phyloP scores from a whole-genome alignment of 2,888 invertebrate species.

The Formica aserva region DNA sequence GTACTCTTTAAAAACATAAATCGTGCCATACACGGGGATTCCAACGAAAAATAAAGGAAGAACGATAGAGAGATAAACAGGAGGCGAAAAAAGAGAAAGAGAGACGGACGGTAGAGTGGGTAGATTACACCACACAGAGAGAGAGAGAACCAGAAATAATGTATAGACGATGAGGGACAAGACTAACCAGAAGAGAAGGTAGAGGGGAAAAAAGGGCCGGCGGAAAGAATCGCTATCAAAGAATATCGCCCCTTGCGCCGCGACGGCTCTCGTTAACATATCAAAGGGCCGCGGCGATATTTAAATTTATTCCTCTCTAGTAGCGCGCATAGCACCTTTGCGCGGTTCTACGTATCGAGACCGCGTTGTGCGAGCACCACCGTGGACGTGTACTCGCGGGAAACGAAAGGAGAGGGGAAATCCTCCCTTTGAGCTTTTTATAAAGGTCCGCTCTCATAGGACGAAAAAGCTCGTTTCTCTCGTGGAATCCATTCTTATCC shows the following conservation, averaged over 20 bases:
- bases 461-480: conserved; percentile 67
- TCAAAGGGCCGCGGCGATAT: conserved; percentile 82
- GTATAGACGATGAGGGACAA: conserved; percentile 47
- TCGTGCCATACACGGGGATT: conserved; percentile 58
- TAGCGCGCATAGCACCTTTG: conserved; percentile 44
- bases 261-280: conserved; percentile 82
- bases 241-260: conserved; percentile 71
- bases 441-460: conserved; percentile 60
- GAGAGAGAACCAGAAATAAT: conserved; percentile 53
- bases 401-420: conserved; percentile 23
- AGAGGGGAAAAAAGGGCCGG: conserved; percentile 36
- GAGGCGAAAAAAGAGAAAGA: not conserved
- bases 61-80: conserved; percentile 17
- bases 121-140: conserved; percentile 19
- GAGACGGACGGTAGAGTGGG: conserved; percentile 25
- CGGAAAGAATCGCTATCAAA: conserved; percentile 78
- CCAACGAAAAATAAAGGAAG: conserved; percentile 10
- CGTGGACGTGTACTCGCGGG: conserved; percentile 64
- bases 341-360: conserved; percentile 71
- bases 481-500: conserved; percentile 49
- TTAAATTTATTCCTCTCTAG: conserved; percentile 82
- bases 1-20: conserved; percentile 71
- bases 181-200: conserved; percentile 30
- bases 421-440: conserved; percentile 64
- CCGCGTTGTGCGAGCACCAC: conserved; percentile 39